Evolutionary conservation across 2,113 vertebrate genomes (phyloP).

Genomic region (Talpa occidentalis): DNA sequence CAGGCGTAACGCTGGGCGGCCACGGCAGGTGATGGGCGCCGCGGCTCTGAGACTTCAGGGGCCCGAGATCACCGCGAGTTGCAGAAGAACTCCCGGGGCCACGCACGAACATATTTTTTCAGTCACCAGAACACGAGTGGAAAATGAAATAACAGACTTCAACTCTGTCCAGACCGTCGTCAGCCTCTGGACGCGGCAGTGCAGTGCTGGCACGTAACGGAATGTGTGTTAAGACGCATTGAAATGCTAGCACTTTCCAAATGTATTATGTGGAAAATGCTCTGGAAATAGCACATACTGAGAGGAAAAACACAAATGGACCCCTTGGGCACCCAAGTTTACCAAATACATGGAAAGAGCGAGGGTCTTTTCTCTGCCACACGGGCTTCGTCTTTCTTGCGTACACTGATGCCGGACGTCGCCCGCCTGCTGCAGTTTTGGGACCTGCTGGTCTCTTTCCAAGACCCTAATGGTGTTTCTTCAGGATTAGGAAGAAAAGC

Average conservation of each 20-base stretch:
- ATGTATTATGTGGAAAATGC: conserved; percentile 7
- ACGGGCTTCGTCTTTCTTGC: not conserved
- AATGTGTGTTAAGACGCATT: conserved; percentile 1
- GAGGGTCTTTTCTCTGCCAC: not conserved
- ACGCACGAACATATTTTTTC: not conserved
- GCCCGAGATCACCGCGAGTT: not conserved
- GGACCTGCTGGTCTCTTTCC: not conserved
- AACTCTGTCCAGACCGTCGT: not conserved
- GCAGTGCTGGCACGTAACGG: not conserved
- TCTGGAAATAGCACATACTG: not conserved
- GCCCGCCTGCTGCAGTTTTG: not conserved
- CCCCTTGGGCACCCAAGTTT: not conserved
- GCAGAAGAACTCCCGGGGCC: not conserved
- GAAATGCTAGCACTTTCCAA: not conserved
- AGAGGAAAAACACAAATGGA: conserved; percentile 14
- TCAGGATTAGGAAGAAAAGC: not conserved
- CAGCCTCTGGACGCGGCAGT: not conserved
- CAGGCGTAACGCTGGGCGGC: conserved; percentile 3
- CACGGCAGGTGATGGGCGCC: not conserved
- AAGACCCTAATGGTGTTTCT: not conserved
- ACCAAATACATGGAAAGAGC: not conserved
- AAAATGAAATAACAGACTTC: conserved; percentile 23
- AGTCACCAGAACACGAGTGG: not conserved
- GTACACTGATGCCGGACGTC: not conserved
- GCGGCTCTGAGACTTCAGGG: not conserved